Base-by-base conservation (phyloP, 2,888 invertebrate genomes). In the Hyposoter dolosus region DNA sequence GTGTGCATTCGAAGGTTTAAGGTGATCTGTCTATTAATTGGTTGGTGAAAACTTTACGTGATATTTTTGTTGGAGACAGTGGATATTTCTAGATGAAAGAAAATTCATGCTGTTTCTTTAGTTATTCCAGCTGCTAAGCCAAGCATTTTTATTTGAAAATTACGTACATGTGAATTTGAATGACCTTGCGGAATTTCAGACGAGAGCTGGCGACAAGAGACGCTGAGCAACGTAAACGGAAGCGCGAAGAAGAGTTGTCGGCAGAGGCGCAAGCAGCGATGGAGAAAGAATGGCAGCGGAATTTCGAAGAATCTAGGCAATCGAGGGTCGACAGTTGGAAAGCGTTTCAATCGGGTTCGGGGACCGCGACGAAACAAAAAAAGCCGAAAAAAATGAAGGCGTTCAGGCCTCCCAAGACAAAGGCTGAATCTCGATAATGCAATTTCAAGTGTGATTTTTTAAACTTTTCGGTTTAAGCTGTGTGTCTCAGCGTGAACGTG, bases 231-330 rank as follows among this genome's bases (percentile, higher is more conserved):
- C 96, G 99, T 78, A 99, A 99, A 94, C 95, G 99, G 68, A 98
- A 99, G 94, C 95, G 99, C 10, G 99, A 99, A 94, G 97, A 97
- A 23, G 99, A 99, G 95, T 97, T 98, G 76, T 98, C 98, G 85
- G 98, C 98, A 80, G 99, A 98, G 92, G 99, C 99, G 91, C 97
- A 97, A 91, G 96, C 97, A 84, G 97, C 98, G 85, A 95, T 97
- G 71, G 98, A 99, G 92, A 98, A 98, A 90, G 99, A 99, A 94
- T 99, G 99, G 98, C 98, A 99, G 89, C 98, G 99, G 93, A 99
- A 99, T 95, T 99, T 99, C 95, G 99, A 99, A 96, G 98, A 98
- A 95, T 98, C 98, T 65, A 96, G 98, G 87, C 98, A 98, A 95
- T 98, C 97, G 91, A 95, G 98, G 87, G 98, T 98, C 0, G 97